Percentiles rank a stretch among this genome's conserved stretches.
phyloP scores from a whole-genome alignment of 1,140 invertebrate genomes.

The Hylaeus volcanicus region DNA sequence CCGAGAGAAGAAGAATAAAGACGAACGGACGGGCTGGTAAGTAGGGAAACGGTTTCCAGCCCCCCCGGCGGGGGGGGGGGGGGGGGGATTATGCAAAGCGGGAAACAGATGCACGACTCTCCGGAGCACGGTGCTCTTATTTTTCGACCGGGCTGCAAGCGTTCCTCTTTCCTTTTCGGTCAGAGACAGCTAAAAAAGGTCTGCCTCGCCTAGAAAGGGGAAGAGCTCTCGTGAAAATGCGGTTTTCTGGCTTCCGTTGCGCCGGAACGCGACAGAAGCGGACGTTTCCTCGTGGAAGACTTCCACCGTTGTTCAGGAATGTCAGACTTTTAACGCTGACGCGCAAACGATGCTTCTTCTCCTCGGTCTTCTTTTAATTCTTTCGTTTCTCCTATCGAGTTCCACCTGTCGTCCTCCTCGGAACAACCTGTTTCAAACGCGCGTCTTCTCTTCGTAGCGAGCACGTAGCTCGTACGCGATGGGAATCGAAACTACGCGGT shows the following conservation, averaged over 20 bases:
- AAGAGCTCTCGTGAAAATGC: neutral
- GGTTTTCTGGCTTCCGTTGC: conserved; percentile 21
- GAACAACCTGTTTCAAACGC: no score
- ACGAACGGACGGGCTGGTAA: conserved; percentile 15
- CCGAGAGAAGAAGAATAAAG: conserved; percentile 32
- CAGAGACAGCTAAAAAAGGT: conserved; percentile 22
- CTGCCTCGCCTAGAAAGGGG: neutral
- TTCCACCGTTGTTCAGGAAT: conserved; percentile 10
- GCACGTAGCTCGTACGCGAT: no score
- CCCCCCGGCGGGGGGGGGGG: no score
- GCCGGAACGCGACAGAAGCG: conserved; percentile 17
- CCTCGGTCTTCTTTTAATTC: neutral
- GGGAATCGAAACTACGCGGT: no score
- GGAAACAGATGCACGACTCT: conserved; percentile 66
- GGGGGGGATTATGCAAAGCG: conserved; percentile 68
- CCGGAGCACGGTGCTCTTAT: conserved; percentile 58
- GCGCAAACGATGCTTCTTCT: conserved; percentile 35
- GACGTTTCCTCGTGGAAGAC: conserved; percentile 29
- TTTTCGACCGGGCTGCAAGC: conserved; percentile 46
- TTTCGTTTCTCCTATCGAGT: neutral
- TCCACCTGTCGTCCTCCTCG: no score
- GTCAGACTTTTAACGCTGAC: conserved; percentile 31
- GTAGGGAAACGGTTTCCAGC: conserved; percentile 42
- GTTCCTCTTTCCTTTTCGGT: conserved; percentile 38
- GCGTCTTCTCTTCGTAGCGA: no score